phyloP scores from a whole-genome alignment of 2,888 invertebrate species.

The Diachrysia chrysitis region DNA sequence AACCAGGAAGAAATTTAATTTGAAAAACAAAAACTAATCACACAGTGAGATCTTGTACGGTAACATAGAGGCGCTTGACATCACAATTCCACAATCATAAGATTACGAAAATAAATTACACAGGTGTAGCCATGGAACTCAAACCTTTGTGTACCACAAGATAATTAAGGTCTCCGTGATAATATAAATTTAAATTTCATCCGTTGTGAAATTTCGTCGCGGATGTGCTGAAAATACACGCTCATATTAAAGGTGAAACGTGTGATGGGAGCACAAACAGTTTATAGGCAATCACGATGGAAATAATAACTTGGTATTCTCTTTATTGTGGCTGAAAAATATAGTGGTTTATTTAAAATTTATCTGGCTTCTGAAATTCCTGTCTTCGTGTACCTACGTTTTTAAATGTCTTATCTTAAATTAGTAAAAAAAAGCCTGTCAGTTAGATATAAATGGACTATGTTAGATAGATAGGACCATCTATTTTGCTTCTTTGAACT shows the following conservation, averaged over 20 bases:
- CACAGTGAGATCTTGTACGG: not conserved
- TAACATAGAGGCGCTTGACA: not conserved
- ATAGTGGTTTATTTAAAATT: not conserved
- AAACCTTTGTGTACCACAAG: constrained; percentile 40
- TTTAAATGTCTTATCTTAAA: too few relatives aligned
- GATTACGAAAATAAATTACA: constrained; percentile 1
- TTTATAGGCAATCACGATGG: constrained; percentile 21
- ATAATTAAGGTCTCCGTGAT: constrained; percentile 45
- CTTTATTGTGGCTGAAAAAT: not conserved
- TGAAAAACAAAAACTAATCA: not conserved
- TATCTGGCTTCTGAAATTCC: too few relatives aligned
- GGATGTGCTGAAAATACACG: constrained; percentile 33
- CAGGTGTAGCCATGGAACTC: not conserved
- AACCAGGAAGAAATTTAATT: too few relatives aligned
- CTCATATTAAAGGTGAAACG: constrained; percentile 25
- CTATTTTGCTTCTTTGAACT: too few relatives aligned
- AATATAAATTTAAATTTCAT: constrained; percentile 41
- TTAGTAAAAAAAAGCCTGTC: too few relatives aligned
- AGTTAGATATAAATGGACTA: too few relatives aligned
- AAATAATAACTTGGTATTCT: not conserved
- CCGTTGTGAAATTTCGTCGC: constrained; percentile 20
- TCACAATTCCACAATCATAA: constrained; percentile 1
- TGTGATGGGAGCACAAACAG: constrained; percentile 20
- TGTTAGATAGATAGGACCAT: too few relatives aligned
- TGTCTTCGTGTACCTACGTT: too few relatives aligned